A percentile compares a stretch with the other conserved stretches of the same genome.
Conservation (phyloP, 30 jellyfish, hydroid and myxozoan species). For the Morbakka virulenta region DNA sequence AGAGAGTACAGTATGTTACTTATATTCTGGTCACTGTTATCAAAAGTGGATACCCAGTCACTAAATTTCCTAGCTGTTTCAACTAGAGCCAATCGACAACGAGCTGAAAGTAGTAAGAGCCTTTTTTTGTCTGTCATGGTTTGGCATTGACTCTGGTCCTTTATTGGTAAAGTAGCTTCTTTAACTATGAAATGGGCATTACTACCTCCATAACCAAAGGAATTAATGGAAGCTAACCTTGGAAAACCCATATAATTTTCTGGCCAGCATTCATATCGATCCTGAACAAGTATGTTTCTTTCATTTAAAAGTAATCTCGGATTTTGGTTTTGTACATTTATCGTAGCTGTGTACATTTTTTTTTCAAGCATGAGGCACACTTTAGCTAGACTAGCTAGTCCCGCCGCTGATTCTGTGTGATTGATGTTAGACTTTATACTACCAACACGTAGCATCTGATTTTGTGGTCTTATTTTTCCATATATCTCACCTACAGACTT, state of each 20-base stretch:
- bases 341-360: constrained; percentile 30
- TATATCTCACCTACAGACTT: constrained; percentile 60
- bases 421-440: constrained; percentile 62
- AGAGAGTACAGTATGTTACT: constrained; percentile 23
- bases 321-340: constrained; percentile 41
- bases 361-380: constrained; percentile 54
- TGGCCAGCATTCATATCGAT: constrained; percentile 29
- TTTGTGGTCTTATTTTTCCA: constrained; percentile 23
- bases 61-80: constrained; percentile 44
- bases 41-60: constrained; percentile 34
- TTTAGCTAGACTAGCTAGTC: constrained; percentile 68
- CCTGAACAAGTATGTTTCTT: constrained; percentile 23
- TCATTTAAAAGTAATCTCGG: constrained; percentile 44
- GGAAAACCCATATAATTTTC: neutral
- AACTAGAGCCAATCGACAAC: constrained; percentile 29
- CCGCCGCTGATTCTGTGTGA: constrained; percentile 75
- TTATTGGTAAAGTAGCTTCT: neutral
- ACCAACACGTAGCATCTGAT: constrained; percentile 33
- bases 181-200: constrained; percentile 49
- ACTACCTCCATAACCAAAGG: constrained; percentile 76
- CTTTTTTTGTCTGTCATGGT: neutral
- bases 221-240: constrained; percentile 53
- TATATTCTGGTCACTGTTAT: constrained; percentile 7
- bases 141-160: neutral
- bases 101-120: constrained; percentile 34